Evolutionary conservation across 1,140 invertebrate species (phyloP).

Genomic region (Leguminivora glycinivorella): DNA sequence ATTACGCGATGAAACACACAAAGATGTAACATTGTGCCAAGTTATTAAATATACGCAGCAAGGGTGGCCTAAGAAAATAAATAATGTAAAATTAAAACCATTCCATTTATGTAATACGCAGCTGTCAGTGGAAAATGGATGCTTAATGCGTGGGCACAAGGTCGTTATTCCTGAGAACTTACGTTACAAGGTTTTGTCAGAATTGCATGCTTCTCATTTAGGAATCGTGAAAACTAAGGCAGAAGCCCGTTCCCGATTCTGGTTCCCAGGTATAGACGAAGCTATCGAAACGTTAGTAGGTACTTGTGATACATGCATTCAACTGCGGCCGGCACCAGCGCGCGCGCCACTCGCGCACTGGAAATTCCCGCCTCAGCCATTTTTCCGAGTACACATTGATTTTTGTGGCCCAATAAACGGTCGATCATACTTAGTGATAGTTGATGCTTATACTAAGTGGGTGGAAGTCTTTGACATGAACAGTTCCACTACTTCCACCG

Average conservation of each 20-base stretch:
- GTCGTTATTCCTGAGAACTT: conserved; percentile 39
- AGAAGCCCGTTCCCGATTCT: conserved; percentile 58
- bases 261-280: conserved; percentile 68
- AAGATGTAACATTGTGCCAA: background rate
- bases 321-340: background rate
- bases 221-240: conserved; percentile 71
- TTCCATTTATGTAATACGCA: background rate
- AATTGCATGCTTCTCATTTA: conserved; percentile 64
- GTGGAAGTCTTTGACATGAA: conserved; percentile 35
- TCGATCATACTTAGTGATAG: conserved; percentile 49
- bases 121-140: conserved; percentile 10
- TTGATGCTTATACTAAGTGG: conserved; percentile 50
- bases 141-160: too few species aligned
- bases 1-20: background rate
- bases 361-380: conserved; percentile 39
- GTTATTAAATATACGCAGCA: background rate
- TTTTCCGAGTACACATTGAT: conserved; percentile 48
- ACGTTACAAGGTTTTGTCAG: conserved; percentile 44
- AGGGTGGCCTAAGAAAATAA: conserved; percentile 6
- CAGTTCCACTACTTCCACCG: background rate
- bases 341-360: conserved; percentile 33
- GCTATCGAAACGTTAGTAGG: conserved; percentile 53
- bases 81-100: background rate
- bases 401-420: conserved; percentile 48
- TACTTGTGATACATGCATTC: background rate